Base-by-base conservation (phyloP, 1,140 invertebrate species). In the Phocides pigmalion region DNA sequence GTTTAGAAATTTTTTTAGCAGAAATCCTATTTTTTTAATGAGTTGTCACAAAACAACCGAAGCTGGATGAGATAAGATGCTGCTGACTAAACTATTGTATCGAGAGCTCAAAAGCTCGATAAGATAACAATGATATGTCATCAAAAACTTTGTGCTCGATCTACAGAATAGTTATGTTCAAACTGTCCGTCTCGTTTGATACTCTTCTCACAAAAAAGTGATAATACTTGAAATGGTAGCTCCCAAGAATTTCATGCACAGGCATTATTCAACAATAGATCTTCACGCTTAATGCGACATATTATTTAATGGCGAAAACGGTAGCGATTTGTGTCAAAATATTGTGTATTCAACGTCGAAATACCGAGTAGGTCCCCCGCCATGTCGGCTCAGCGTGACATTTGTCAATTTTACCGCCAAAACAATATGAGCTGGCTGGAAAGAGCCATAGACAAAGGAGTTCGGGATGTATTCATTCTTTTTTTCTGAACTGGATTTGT, bases 381-480 rank as follows among this genome's bases (percentile, higher is more conserved):
- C 69, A 70, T 75, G 56, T 76, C 74, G 68, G 65, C 74, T 28
- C 85, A 76, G 81, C 79, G 41, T 83, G 85, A 82, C 74, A 78
- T 78, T 74, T 81, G 70, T 83, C 64, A 80, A 66, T 64, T 72
- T 81, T 76, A 70, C 84, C 82, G 85, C 82, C 79, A 79, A 86
- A 79, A 83, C 69, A 74, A 74, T 66, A 64, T 11, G 28, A 50
- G 20, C 56, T 62, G 32, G 46, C 35, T 39, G 22, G 46, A 63
- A 15, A 19, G 53, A 12, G 37, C 39, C 66, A 77, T 61, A 76
- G 72, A 81, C 73, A 79, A 79, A 70, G 19, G 41, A 44, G 19
- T 49, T 28, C 51, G 44, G 44, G 54, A 66, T 4, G 28, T 62
- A 22, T 63, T 39, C 35, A 62, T 65, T 62, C 44, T 70, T 51